phyloP scores from a whole-genome alignment of 2,888 invertebrate genomes.

The Cheilosia vernalis region DNA sequence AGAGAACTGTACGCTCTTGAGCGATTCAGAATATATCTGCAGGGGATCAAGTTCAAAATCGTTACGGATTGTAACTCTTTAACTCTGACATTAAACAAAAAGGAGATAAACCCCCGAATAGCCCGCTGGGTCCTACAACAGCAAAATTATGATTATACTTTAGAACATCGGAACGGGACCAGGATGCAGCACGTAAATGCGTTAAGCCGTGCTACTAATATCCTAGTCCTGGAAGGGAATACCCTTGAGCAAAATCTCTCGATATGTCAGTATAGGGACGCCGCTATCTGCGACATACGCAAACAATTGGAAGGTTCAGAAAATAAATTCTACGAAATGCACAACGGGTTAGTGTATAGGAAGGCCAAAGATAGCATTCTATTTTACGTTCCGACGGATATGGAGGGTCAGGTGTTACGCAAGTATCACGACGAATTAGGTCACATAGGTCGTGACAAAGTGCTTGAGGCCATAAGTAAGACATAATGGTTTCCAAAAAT shows the following conservation, averaged over 20 bases:
- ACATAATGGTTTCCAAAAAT: neutral
- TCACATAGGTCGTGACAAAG: neutral
- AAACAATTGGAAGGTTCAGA: slow-evolving; percentile 17
- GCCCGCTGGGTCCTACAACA: no score
- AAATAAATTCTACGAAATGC: slow-evolving; percentile 50
- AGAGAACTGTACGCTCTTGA: no score
- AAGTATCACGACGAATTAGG: neutral
- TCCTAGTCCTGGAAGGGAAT: slow-evolving; percentile 41
- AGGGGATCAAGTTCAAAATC: no score
- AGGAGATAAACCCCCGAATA: no score
- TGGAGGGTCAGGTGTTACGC: slow-evolving; percentile 31
- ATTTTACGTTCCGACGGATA: slow-evolving; percentile 55
- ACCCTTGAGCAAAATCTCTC: slow-evolving; percentile 54
- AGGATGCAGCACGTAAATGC: slow-evolving; percentile 53
- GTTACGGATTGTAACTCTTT: no score
- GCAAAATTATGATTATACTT: no score
- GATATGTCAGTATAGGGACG: slow-evolving; percentile 24
- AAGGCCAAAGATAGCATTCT: slow-evolving; percentile 27
- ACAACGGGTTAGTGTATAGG: slow-evolving; percentile 61
- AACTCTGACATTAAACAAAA: no score
- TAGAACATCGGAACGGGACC: slow-evolving; percentile 69
- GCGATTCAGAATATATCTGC: no score
- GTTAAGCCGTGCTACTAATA: slow-evolving; percentile 28
- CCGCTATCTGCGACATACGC: neutral
- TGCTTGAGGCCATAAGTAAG: neutral